Evolutionary conservation across 2,113 vertebrate genomes (phyloP).

Genomic region (Telmatochromis sp.): DNA sequence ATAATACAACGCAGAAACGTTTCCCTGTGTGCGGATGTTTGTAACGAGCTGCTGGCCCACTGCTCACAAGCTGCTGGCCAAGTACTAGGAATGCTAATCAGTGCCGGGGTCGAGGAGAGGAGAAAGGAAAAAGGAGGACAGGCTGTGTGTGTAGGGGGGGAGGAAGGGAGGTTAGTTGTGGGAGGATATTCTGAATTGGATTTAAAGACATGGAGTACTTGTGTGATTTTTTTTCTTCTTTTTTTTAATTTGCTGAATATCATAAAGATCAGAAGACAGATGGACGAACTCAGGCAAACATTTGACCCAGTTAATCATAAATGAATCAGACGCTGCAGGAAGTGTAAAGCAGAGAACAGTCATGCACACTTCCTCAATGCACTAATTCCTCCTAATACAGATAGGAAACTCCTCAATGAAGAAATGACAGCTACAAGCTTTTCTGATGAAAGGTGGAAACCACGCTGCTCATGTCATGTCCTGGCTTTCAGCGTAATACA

Average conservation of each 20-base stretch:
- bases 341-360: not conserved
- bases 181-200: not conserved
- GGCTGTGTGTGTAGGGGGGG: not conserved
- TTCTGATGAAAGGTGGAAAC: not conserved
- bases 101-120: not conserved
- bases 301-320: slow-evolving; percentile 13
- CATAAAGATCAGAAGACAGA: not conserved
- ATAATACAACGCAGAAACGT: slow-evolving; percentile 45
- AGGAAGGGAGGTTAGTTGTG: not conserved
- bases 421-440: not conserved
- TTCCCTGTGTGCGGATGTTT: not conserved
- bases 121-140: not conserved
- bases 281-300: not conserved
- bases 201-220: not conserved
- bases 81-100: not conserved
- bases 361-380: slow-evolving; percentile 30
- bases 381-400: slow-evolving; percentile 10
- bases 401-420: slow-evolving; percentile 18
- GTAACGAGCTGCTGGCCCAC: slow-evolving; percentile 10
- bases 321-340: slow-evolving; percentile 14
- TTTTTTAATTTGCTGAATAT: not conserved
- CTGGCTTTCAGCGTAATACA: not conserved
- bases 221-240: fast-evolving
- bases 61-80: slow-evolving; percentile 7
- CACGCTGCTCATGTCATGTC: not conserved